Evolutionary conservation across 2,113 vertebrate species (phyloP).

Genomic region (Paradoxurus hermaphroditus): DNA sequence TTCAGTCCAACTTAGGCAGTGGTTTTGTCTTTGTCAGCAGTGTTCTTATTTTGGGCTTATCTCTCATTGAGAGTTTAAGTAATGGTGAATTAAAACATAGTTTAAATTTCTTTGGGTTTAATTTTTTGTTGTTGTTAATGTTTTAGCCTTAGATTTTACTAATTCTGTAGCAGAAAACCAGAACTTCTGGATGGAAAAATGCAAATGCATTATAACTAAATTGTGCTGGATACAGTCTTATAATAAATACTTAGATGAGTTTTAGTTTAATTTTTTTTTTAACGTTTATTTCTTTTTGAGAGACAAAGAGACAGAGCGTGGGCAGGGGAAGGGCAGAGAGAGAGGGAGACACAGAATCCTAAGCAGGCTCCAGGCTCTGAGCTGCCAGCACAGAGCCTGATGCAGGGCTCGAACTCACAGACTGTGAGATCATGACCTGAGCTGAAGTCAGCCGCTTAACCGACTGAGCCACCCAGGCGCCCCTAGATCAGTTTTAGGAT

Average conservation of each 20-base stretch:
- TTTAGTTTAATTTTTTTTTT: too few species aligned
- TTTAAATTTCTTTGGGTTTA: conserved; percentile 45
- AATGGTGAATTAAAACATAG: conserved; percentile 23
- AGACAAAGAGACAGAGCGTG: too few species aligned
- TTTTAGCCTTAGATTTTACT: conserved; percentile 42
- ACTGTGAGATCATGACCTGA: too few species aligned
- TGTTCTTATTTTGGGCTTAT: conserved; percentile 20
- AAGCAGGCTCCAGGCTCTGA: too few species aligned
- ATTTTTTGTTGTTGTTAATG: neutral
- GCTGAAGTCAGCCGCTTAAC: too few species aligned
- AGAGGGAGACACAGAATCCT: too few species aligned
- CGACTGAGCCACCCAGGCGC: too few species aligned
- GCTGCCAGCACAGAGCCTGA: too few species aligned
- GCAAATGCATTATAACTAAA: conserved; percentile 6
- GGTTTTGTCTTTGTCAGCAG: conserved; percentile 21
- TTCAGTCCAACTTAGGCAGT: neutral
- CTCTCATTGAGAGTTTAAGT: conserved; percentile 27
- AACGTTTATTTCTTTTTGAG: too few species aligned
- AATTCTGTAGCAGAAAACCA: neutral
- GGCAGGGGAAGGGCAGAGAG: too few species aligned
- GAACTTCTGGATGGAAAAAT: conserved; percentile 19
- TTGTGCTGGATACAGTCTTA: neutral
- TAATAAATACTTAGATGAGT: conserved; percentile 16
- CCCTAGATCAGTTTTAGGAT: conserved; percentile 33
- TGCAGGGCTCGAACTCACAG: too few species aligned